Evolutionary conservation across 2,113 vertebrate genomes (phyloP), one percentile per base, ranked within the genome.

Genomic region (Malurus melanocephalus): DNA sequence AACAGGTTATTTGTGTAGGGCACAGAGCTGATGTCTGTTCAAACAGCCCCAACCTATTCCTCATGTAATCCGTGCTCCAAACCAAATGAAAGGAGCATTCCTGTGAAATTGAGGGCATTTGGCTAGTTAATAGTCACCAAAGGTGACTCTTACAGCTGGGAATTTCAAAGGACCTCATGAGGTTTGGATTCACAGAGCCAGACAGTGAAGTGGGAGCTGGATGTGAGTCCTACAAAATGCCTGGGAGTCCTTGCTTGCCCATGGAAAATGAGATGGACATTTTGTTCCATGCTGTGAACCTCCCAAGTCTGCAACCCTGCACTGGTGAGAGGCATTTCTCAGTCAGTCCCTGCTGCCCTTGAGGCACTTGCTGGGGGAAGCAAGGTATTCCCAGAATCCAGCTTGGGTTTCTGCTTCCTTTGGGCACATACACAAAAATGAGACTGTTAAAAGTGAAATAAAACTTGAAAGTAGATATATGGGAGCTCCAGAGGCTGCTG

Each of bases 401-500:
- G 30, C 30, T 33, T 40, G 42, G n/a, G 10, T 30, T 93, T 78
- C 45, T 64, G 35, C 42, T 72, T 83, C 45, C 71, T 48, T 12
- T 1, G 2, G 62, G 32, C 42, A 35, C 1, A 3, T 27, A 48
- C 8, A 48, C n/a, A 28, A 35, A 49, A 74, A 80, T 11, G n/a
- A 93, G 21, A 40, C 40, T 43, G 30, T 9, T 80, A 78, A 74
- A 90, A 80, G 42, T 77, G 3, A 87, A 80, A 66, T 85, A 40
- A 80, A 91, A 40, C 17, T 62, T 80, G 48, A 49, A 76, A 87
- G 60, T 35, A 80, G 40, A 59, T 80, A 21, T 22, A 28, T 64
- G 38, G 40, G 33, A 35, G 6, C 32, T 89, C 26, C 59, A 62
- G 75, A 74, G 19, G 27, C 56, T 87, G 43, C 68, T 88, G 83